phyloP scores from a whole-genome alignment of 1,140 invertebrate species.

The Lasaia peninsularis region DNA sequence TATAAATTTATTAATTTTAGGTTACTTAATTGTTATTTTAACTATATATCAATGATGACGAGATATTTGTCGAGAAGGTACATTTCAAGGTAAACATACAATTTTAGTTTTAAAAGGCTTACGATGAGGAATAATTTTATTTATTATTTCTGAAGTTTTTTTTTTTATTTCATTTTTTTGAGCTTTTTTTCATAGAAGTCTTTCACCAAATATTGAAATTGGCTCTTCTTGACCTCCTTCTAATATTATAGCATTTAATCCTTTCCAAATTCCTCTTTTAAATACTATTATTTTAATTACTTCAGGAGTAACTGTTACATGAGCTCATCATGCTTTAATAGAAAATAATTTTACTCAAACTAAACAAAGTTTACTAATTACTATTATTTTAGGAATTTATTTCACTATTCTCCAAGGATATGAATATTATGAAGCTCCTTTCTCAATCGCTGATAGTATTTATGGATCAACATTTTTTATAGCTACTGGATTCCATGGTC shows the following conservation, averaged over 20 bases:
- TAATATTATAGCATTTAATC: conserved; percentile 23
- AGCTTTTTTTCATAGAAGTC: too few species aligned
- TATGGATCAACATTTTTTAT: too few species aligned
- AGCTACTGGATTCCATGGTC: conserved; percentile 86
- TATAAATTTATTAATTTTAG: conserved; percentile 29
- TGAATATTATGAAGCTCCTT: conserved; percentile 45
- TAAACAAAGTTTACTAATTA: conserved; percentile 19
- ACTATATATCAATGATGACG: too few species aligned
- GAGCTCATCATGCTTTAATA: conserved; percentile 21
- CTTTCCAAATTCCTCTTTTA: conserved; percentile 24
- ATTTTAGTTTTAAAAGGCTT: too few species aligned
- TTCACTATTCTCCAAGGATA: conserved; percentile 24
- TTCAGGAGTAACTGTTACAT: too few species aligned
- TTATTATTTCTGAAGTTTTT: too few species aligned
- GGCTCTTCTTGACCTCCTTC: conserved; percentile 19
- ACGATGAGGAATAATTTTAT: too few species aligned
- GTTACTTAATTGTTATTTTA: too few species aligned
- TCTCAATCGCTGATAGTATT: conserved; percentile 78
- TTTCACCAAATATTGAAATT: conserved; percentile 26
- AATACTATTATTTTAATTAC: too few species aligned
- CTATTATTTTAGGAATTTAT: too few species aligned
- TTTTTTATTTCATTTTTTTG: too few species aligned
- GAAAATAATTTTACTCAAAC: conserved; percentile 24
- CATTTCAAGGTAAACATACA: too few species aligned
- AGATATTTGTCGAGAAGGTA: conserved; percentile 27